Evolutionary conservation across 2,113 vertebrate species (phyloP).

Genomic region (Heteronetta atricapilla): DNA sequence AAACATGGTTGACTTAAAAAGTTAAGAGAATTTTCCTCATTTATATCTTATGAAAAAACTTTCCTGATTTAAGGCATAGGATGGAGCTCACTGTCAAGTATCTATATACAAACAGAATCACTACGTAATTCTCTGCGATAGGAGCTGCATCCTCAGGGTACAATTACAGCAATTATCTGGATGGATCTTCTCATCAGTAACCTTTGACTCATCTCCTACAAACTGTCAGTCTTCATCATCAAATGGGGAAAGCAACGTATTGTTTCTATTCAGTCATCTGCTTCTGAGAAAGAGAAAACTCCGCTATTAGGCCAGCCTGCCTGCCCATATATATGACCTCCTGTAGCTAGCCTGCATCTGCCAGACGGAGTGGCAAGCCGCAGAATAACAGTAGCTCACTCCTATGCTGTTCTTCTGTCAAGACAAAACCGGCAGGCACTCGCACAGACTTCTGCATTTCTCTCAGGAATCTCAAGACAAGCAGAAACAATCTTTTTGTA

Average conservation of each 20-base stretch:
- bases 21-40: background rate
- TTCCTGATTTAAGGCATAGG: background rate
- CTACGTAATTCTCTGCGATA: background rate
- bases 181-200: conserved; percentile 62
- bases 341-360: background rate
- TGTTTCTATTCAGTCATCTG: background rate
- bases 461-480: background rate
- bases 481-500: background rate
- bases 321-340: background rate
- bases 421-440: rapidly evolving
- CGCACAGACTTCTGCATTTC: background rate
- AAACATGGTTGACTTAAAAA: background rate
- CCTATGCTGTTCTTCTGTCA: background rate
- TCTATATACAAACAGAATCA: background rate
- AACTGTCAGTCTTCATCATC: conserved; percentile 53
- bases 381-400: background rate
- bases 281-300: background rate
- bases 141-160: conserved; percentile 44
- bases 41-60: background rate
- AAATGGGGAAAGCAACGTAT: background rate
- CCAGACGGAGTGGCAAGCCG: background rate
- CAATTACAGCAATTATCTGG: conserved; percentile 65
- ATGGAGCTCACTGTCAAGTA: conserved; percentile 6
- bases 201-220: conserved; percentile 27
- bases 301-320: background rate